phyloP scores from a whole-genome alignment of 2,888 invertebrate species.

The Gasteruption jaculator region DNA sequence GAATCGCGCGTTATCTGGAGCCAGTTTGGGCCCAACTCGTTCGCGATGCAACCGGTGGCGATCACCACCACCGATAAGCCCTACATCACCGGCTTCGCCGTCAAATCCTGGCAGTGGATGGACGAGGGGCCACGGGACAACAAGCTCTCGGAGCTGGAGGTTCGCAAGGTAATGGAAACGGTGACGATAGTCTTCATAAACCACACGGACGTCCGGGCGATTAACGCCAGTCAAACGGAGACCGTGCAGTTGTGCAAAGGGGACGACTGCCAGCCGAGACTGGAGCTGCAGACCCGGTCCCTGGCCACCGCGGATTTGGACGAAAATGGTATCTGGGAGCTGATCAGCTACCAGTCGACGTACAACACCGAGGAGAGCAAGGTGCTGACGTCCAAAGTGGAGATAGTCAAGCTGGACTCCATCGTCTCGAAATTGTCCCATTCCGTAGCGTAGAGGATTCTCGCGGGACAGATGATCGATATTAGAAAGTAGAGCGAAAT shows the following conservation, averaged over 20 bases:
- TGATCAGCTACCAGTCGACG: slow-evolving; percentile 63
- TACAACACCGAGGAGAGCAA: slow-evolving; percentile 30
- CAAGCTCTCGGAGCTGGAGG: slow-evolving; percentile 16
- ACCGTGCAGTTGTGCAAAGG: slow-evolving; percentile 67
- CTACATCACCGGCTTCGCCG: slow-evolving; percentile 68
- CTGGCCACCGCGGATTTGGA: slow-evolving; percentile 68
- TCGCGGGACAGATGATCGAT: no score
- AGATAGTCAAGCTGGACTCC: slow-evolving; percentile 41
- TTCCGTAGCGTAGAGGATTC: no score
- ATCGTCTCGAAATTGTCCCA: slow-evolving; percentile 19
- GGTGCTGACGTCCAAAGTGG: slow-evolving; percentile 38
- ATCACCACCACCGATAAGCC: slow-evolving; percentile 54
- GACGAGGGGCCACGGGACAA: slow-evolving; percentile 24
- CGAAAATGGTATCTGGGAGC: slow-evolving; percentile 70
- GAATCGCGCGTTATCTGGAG: slow-evolving; percentile 58
- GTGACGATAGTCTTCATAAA: slow-evolving; percentile 77
- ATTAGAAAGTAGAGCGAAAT: no score
- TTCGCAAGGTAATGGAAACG: slow-evolving; percentile 60
- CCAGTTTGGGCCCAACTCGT: slow-evolving; percentile 62
- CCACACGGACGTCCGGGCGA: slow-evolving; percentile 67
- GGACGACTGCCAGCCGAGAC: slow-evolving; percentile 67
- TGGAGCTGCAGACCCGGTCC: slow-evolving; percentile 67
- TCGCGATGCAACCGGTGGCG: slow-evolving; percentile 69
- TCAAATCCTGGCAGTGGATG: slow-evolving; percentile 82
- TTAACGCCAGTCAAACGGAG: slow-evolving; percentile 76